Conservation (phyloP, 2,113 vertebrate species). For the Heterotis niloticus region DNA sequence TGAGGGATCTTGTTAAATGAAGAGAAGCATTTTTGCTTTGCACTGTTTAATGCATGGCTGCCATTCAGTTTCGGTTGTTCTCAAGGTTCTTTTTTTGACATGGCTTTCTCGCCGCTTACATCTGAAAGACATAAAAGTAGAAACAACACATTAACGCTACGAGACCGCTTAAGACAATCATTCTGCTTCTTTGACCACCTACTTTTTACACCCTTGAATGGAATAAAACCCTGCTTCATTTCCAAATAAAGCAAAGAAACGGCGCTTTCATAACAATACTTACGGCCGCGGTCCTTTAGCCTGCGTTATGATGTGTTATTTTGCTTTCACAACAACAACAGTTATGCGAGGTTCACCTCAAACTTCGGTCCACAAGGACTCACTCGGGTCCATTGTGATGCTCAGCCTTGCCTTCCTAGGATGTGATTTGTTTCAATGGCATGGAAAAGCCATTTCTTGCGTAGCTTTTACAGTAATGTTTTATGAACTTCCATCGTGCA, state of each 20-base stretch:
- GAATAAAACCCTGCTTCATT: no score
- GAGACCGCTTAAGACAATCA: slow-evolving; percentile 6
- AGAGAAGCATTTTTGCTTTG: slow-evolving; percentile 39
- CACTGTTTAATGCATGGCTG: slow-evolving; percentile 43
- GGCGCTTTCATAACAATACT: no score
- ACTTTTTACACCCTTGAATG: neutral
- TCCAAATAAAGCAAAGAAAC: neutral
- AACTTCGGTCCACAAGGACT: no score
- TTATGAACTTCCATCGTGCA: slow-evolving; percentile 12
- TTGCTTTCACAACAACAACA: no score
- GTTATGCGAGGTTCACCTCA: no score
- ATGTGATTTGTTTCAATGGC: no score
- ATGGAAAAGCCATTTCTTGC: no score
- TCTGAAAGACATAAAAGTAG: slow-evolving; percentile 52
- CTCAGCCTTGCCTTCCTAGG: no score
- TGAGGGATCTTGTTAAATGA: slow-evolving; percentile 26
- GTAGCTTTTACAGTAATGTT: no score
- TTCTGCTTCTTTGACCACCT: neutral
- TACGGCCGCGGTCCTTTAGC: no score
- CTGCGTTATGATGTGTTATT: no score
- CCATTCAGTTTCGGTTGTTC: slow-evolving; percentile 31
- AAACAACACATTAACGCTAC: slow-evolving; percentile 12
- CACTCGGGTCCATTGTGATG: no score
- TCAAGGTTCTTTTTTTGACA: slow-evolving; percentile 41
- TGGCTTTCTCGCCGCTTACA: slow-evolving; percentile 52